These are phyloP conservation scores for Thalpophila matura DNA, from an alignment of 2,888 invertebrate genomes.

Conservation along the genomic window DNA sequence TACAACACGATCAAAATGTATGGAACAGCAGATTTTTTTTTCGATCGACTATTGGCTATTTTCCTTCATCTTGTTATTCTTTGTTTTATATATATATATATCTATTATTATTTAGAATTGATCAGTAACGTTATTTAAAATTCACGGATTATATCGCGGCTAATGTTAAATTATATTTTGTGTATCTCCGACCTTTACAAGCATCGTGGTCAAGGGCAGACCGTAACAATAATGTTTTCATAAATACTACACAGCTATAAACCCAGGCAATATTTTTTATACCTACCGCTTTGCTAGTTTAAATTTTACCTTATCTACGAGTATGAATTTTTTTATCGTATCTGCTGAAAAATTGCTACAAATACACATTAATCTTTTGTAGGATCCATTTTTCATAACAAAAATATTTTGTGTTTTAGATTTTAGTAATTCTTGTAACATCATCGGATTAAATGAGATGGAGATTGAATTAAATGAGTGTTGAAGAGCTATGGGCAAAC, in stretches of 20 bases:
- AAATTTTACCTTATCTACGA: not conserved
- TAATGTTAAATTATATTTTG: constrained; percentile 44
- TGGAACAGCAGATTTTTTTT: no score
- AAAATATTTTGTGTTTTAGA: no score
- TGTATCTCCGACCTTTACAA: constrained; percentile 30
- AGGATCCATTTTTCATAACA: no score
- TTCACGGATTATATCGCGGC: constrained; percentile 32
- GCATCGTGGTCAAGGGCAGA: constrained; percentile 24
- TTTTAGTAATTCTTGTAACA: no score
- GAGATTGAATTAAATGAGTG: no score
- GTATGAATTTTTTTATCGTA: not conserved
- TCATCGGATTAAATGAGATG: no score
- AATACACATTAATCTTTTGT: no score
- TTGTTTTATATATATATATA: not conserved
- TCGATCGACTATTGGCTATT: no score
- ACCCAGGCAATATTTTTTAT: not conserved
- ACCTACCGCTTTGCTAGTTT: not conserved
- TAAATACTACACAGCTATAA: constrained; percentile 43
- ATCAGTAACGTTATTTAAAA: constrained; percentile 34
- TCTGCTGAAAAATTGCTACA: not conserved
- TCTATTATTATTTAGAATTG: not conserved
- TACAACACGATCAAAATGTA: no score
- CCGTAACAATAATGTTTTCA: constrained; percentile 50
- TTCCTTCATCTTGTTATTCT: not conserved
- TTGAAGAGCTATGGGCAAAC: no score